Conservation (phyloP, 2,888 invertebrate genomes). For the Incurvaria masculella region DNA sequence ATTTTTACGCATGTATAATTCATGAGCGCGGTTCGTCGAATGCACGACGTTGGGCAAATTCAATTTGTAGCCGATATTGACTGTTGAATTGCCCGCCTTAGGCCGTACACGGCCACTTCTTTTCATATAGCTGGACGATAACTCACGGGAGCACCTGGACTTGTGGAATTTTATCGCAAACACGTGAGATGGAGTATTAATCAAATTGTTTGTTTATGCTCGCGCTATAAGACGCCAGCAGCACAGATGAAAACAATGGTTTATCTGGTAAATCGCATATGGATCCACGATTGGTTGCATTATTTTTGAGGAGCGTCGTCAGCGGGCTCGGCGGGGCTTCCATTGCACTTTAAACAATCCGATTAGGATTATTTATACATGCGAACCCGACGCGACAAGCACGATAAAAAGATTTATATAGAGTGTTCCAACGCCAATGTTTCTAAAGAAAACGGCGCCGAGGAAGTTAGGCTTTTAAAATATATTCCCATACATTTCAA, state of each 20-base stretch:
- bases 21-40: not conserved
- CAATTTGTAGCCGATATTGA: not conserved
- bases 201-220: too few relatives aligned
- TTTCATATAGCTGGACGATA: too few relatives aligned
- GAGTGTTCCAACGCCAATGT: too few relatives aligned
- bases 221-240: too few relatives aligned
- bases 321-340: not conserved
- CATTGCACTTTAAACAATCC: not conserved
- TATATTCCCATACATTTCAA: too few relatives aligned
- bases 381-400: too few relatives aligned
- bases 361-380: not conserved
- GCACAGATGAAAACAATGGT: not conserved
- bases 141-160: too few relatives aligned
- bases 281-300: not conserved
- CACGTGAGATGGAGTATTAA: too few relatives aligned
- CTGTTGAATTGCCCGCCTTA: not conserved
- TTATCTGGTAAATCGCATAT: not conserved
- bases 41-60: not conserved
- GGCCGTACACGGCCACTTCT: not conserved
- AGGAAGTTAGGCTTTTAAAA: too few relatives aligned
- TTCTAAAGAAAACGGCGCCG: too few relatives aligned
- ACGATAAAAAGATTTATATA: too few relatives aligned
- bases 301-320: not conserved
- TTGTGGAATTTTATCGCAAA: too few relatives aligned
- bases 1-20: not conserved